Evolutionary conservation across 2,113 vertebrate species (phyloP), one percentile per base, ranked within the genome.

Genomic region (Acanthochromis polyacanthus): DNA sequence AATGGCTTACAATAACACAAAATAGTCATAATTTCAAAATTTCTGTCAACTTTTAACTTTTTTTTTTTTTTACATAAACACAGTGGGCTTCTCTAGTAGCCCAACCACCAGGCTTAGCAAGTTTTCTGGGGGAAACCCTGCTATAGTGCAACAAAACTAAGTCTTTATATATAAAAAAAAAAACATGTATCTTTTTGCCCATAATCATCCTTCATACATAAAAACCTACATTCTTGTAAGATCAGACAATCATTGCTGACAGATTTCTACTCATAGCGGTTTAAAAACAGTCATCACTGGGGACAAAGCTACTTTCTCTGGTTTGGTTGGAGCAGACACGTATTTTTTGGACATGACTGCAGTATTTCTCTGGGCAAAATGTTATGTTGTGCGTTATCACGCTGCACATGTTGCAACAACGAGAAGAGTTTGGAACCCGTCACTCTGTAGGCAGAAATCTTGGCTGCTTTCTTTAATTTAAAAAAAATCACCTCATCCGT

Each of bases 311-410:
- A 30, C 67, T 71, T 75, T 71, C 14, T 22, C 7, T 20, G 20
- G 5, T 32, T 36, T 45, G n/a, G 8, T 17, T 28, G 4, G 58
- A 56, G 46, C 14, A 3, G 53, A 11, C 20, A 32, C 14, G 56
- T 75, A 59, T 60, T 67, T 66, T 22, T 63, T n/a, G 7, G 28
- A 50, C 43, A 20, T 14, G 14, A 43, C 11, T 75, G 17, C 53
- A 9, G 8, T 10, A 4, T 88, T 59, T 75, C 32, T 25, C 32
- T 32, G 32, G 16, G 50, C 59, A 62, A 61, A 53, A 58, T 30
- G 1, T 48, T 11, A 38, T 53, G 62, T n/a, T n/a, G n/a, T n/a
- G 60, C 43, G 81, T 67, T 36, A 25, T 84, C 68, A 48, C 71
- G 43, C 48, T 36, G 46, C 66, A 36, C 64, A 62, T 48, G 14